Evolutionary conservation across 2,797 vertebrate species (phyloP), one percentile per base, ranked within the genome.

Genomic region (Xenops minutus): DNA sequence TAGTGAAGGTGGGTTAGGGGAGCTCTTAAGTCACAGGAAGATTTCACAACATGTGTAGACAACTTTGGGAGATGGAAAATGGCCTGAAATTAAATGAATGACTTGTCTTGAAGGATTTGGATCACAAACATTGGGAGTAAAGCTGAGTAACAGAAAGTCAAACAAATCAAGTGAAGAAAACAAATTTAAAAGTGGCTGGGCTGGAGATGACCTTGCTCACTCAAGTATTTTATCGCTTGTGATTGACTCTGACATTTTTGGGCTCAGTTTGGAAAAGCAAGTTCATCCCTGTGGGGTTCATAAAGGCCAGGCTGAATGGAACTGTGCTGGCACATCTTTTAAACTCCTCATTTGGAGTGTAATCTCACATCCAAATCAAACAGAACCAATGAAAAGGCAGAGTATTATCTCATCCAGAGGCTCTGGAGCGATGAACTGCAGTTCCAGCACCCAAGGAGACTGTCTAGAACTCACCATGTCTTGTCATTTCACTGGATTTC

Each of bases 311-410:
- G 43, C 52, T 71, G 83, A 82, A 74, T 61, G 61, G 54, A 89
- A 77, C 58, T 30, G 44, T 85, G 23, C 55, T 81, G 83, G 78
- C 52, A 34, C 52, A 34, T 82, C 74, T 87, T 90, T 79, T n/a
- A 44, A 55, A 79, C 48, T 88, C 49, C 64, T 92, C 48, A 30
- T 86, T 74, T 87, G 41, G 29, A 80, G 36, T 30, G 7, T 72
- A 87, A 73, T 83, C 61, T 92, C 37, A 61, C 64, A 74, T 71
- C 56, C n/a, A 89, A 94, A 87, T 89, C 67, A 93, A 91, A 92
- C 3, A 27, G 3, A 5, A 39, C 5, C 0, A 21, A 67, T 88
- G 61, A 87, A 91, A 94, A 91, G 34, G 44, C 72, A 37, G 44
- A 55, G 23, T 61, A 80, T 49, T 94, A 56, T 63, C 79, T 83